Evolutionary conservation across 2,888 invertebrate genomes (phyloP).

Genomic region (Limnephilus rhombicus): DNA sequence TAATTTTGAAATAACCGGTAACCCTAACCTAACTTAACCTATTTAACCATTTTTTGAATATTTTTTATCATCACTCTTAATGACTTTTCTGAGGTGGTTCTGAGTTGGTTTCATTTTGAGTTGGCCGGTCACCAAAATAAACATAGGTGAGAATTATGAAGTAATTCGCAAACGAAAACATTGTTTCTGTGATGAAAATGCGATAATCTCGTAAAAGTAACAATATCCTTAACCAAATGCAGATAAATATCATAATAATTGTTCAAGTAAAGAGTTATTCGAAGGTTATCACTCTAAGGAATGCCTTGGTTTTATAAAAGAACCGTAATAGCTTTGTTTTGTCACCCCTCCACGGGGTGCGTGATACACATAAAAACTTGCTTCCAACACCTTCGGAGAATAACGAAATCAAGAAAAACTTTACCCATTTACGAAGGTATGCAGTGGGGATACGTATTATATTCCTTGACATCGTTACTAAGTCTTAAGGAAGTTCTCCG

Average conservation of each 20-base stretch:
- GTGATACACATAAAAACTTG: constrained; percentile 3
- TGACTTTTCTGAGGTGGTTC: no score
- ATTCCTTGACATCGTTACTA: constrained; percentile 3
- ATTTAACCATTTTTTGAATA: no score
- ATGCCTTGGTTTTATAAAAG: neutral
- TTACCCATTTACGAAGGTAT: constrained; percentile 3
- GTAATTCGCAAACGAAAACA: neutral
- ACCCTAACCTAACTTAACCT: no score
- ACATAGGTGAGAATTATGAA: no score
- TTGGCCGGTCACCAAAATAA: no score
- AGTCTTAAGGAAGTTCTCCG: constrained; percentile 10
- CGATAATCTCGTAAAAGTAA: neutral
- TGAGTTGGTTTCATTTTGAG: no score
- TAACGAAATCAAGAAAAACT: constrained; percentile 35
- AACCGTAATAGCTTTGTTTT: neutral
- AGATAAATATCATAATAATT: neutral
- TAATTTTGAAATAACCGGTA: no score
- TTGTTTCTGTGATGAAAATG: no score
- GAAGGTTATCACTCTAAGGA: neutral
- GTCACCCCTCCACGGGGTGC: neutral
- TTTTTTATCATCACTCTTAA: no score
- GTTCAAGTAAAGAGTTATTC: neutral
- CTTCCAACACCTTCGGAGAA: neutral
- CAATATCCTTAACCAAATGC: neutral
- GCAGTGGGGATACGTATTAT: constrained; percentile 31